A percentile compares a stretch with the other conserved stretches of the same genome.
These are phyloP conservation scores for Calephelis virginiensis DNA, from an alignment of 1,140 invertebrate species.

Conservation along the genomic window DNA sequence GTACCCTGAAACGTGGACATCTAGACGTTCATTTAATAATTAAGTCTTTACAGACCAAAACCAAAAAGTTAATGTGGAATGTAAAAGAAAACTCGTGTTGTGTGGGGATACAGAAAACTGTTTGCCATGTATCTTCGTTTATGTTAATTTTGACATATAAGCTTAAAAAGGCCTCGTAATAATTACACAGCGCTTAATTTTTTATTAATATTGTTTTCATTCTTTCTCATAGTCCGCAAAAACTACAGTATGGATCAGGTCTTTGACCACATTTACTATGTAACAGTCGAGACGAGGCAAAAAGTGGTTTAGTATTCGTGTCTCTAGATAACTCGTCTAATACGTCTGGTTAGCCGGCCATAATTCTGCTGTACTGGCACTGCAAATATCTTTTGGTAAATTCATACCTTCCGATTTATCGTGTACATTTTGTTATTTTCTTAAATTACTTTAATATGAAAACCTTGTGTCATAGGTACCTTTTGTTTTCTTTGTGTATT, in stretches of 20 bases:
- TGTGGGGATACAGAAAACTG: too few relatives aligned
- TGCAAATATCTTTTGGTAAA: neutral
- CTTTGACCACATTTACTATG: slow-evolving; percentile 38
- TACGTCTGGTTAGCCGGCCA: slow-evolving; percentile 36
- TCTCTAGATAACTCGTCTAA: slow-evolving; percentile 38
- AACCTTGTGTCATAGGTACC: too few relatives aligned
- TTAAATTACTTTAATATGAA: too few relatives aligned
- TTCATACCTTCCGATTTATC: neutral
- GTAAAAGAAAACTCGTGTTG: too few relatives aligned
- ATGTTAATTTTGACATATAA: too few relatives aligned
- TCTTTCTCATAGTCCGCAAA: slow-evolving; percentile 20
- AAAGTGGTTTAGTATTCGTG: slow-evolving; percentile 42
- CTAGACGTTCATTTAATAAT: too few relatives aligned
- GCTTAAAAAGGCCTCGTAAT: neutral
- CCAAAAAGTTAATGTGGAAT: too few relatives aligned
- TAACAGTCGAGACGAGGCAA: slow-evolving; percentile 34
- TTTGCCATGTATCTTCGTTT: too few relatives aligned
- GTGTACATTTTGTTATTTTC: neutral
- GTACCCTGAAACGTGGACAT: too few relatives aligned
- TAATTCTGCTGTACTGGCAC: slow-evolving; percentile 32
- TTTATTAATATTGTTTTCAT: neutral
- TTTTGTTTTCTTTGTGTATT: too few relatives aligned
- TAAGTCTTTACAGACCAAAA: too few relatives aligned
- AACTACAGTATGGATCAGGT: slow-evolving; percentile 30
- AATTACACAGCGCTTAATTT: neutral